These are phyloP conservation scores for Apomyelois bistriatella DNA, from an alignment of 2,888 invertebrate species.

Conservation along the genomic window DNA sequence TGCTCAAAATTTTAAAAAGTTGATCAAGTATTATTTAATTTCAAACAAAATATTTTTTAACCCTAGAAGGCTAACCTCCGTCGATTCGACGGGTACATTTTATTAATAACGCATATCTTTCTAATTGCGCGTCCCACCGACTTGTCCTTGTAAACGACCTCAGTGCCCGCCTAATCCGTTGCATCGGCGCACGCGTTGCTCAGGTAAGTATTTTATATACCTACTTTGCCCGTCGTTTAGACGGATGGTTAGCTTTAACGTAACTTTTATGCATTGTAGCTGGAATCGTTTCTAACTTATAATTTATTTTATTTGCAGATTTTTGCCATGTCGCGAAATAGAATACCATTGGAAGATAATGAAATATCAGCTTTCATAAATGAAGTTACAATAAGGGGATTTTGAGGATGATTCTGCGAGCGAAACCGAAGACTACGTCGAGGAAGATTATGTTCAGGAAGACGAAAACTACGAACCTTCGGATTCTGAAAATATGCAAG, in stretches of 20 bases:
- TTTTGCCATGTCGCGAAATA: neutral
- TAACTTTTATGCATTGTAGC: neutral
- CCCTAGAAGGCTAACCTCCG: constrained; percentile 13
- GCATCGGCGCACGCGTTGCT: constrained; percentile 12
- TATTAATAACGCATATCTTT: constrained; percentile 16
- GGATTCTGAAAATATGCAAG: constrained; percentile 15
- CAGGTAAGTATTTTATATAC: constrained; percentile 16
- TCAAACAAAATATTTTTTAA: too few relatives aligned
- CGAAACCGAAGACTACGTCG: constrained; percentile 17
- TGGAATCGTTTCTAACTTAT: neutral
- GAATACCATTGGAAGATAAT: neutral
- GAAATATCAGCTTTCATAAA: neutral
- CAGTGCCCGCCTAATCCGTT: constrained; percentile 9
- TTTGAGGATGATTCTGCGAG: neutral
- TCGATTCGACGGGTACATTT: constrained; percentile 14
- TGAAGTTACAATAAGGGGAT: neutral
- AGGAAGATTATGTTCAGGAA: constrained; percentile 19
- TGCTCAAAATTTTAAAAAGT: too few relatives aligned
- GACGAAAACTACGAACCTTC: constrained; percentile 18
- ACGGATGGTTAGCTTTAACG: constrained; percentile 20
- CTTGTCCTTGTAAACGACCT: neutral
- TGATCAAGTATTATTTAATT: too few relatives aligned
- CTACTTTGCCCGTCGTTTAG: constrained; percentile 18
- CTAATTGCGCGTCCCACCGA: constrained; percentile 5
- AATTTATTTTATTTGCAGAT: neutral